phyloP scores from a whole-genome alignment of 1,140 invertebrate species.

The Oncopeltus fasciatus region DNA sequence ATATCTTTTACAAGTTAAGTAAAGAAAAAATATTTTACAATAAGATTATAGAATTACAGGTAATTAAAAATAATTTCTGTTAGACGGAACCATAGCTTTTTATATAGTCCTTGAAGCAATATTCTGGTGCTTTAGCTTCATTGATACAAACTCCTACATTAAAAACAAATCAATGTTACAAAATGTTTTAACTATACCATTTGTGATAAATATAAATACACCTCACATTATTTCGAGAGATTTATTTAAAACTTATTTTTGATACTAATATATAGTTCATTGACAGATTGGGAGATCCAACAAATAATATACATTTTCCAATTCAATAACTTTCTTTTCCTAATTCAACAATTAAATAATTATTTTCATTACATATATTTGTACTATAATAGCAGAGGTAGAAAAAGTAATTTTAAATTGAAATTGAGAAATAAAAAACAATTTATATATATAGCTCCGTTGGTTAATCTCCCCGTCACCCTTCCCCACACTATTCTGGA shows the following conservation, averaged over 20 bases:
- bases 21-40: no score
- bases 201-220: neutral
- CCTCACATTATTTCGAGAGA: no score
- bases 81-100: neutral
- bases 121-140: neutral
- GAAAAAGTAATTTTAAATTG: neutral
- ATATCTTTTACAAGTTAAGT: no score
- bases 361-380: conserved; percentile 17
- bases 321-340: conserved; percentile 16
- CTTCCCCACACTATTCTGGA: neutral
- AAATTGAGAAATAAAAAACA: no score
- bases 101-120: neutral
- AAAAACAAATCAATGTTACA: neutral
- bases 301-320: conserved; percentile 12
- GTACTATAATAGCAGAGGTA: conserved; percentile 18
- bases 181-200: neutral
- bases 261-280: neutral
- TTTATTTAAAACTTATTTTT: neutral
- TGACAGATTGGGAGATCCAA: conserved; percentile 19
- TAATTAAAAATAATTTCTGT: no score
- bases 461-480: neutral
- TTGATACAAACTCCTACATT: neutral
- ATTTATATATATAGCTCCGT: no score
- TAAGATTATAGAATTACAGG: no score
- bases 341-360: conserved; percentile 19